Evolutionary conservation across 2,888 invertebrate genomes (phyloP).

Genomic region (Agrenia bidenticulata): DNA sequence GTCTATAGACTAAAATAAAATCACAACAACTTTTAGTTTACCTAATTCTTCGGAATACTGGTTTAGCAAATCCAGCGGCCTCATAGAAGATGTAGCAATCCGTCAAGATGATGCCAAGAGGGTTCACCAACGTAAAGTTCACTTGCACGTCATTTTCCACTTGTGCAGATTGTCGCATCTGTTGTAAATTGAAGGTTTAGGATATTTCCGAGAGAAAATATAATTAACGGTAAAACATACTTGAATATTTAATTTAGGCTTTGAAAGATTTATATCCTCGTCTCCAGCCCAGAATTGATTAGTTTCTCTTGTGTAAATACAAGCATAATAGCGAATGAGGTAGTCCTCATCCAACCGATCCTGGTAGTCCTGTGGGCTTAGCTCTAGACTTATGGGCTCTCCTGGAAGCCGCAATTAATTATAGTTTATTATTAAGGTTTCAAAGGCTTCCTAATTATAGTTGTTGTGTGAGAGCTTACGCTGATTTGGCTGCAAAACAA

Average conservation of each 20-base stretch:
- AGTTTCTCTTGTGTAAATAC: slow-evolving; percentile 71
- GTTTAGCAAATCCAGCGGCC: slow-evolving; percentile 54
- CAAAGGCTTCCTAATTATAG: neutral
- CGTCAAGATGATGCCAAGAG: slow-evolving; percentile 65
- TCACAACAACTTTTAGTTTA: no score
- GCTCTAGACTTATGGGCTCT: slow-evolving; percentile 65
- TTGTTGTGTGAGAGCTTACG: slow-evolving; percentile 55
- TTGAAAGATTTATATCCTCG: slow-evolving; percentile 70
- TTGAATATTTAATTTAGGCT: slow-evolving; percentile 68
- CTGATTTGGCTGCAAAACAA: slow-evolving; percentile 65
- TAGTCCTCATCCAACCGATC: slow-evolving; percentile 70
- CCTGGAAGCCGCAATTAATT: slow-evolving; percentile 53
- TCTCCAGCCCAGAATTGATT: slow-evolving; percentile 73
- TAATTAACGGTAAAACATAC: slow-evolving; percentile 55
- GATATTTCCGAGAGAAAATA: neutral
- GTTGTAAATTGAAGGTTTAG: neutral
- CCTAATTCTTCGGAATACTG: slow-evolving; percentile 43
- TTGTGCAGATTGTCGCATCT: slow-evolving; percentile 55
- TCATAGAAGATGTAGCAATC: slow-evolving; percentile 57
- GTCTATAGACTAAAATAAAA: neutral
- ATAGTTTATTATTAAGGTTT: slow-evolving; percentile 3
- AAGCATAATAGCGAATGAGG: slow-evolving; percentile 71
- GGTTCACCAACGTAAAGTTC: slow-evolving; percentile 64
- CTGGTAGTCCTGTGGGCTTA: slow-evolving; percentile 69
- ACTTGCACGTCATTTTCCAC: slow-evolving; percentile 55